Evolutionary conservation across 1,140 invertebrate species (phyloP).

Genomic region (Caenorhabditis briggsae): DNA sequence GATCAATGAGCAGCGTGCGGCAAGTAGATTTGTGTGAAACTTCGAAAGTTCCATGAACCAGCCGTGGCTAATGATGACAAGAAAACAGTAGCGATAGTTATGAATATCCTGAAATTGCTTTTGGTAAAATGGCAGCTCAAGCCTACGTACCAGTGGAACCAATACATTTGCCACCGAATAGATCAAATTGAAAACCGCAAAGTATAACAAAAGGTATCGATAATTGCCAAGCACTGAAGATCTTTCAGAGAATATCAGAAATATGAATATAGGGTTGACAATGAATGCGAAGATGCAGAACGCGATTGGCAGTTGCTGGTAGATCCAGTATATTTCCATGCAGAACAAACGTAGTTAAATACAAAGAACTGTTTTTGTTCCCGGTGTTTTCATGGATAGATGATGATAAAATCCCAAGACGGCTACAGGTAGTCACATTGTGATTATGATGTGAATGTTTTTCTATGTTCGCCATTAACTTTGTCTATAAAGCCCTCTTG

Average conservation of each 20-base stretch:
- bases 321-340: neutral
- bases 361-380: too few relatives aligned
- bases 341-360: too few relatives aligned
- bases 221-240: neutral
- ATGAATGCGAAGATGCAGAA: neutral
- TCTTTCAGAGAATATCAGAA: constrained; percentile 1
- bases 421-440: too few relatives aligned
- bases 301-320: neutral
- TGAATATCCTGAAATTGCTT: neutral
- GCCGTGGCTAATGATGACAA: neutral
- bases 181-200: neutral
- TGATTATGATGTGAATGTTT: too few relatives aligned
- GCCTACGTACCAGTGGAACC: neutral
- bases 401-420: too few relatives aligned
- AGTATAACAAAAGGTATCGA: constrained; percentile 10
- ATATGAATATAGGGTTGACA: neutral
- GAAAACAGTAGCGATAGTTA: neutral
- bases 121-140: too few relatives aligned
- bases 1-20: neutral
- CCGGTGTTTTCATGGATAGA: too few relatives aligned
- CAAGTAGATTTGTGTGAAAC: neutral
- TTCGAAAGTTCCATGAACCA: neutral
- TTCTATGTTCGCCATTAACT: too few relatives aligned
- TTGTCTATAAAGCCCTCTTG: too few relatives aligned
- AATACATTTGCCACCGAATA: neutral